Evolutionary conservation across 2,888 invertebrate genomes (phyloP).

Genomic region (Unio pictorum): DNA sequence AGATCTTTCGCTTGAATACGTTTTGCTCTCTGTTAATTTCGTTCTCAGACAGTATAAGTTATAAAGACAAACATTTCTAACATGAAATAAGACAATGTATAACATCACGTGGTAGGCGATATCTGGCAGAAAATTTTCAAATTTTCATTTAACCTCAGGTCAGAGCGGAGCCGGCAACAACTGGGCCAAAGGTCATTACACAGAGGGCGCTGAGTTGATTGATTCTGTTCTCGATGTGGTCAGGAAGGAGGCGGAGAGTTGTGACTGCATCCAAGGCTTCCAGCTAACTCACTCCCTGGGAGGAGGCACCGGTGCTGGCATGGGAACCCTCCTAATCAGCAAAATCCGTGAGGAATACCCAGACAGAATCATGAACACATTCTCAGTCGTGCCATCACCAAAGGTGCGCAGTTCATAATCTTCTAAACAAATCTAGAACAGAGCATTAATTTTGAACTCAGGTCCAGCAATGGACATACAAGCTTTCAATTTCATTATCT

Average conservation of each 20-base stretch:
- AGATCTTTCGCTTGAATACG: no score
- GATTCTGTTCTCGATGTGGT: constrained; percentile 69
- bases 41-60: no score
- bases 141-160: constrained; percentile 32
- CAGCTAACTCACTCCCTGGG: constrained; percentile 76
- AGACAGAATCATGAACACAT: constrained; percentile 86
- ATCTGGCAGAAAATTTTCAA: no score
- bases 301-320: constrained; percentile 57
- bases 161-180: constrained; percentile 65
- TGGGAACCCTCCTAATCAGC: constrained; percentile 54
- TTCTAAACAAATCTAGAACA: not conserved
- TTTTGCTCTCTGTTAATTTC: no score
- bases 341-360: constrained; percentile 61
- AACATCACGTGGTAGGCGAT: no score
- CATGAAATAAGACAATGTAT: no score
- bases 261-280: constrained; percentile 70
- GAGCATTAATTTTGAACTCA: no score
- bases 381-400: constrained; percentile 90
- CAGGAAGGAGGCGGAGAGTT: constrained; percentile 67
- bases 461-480: no score
- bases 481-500: no score
- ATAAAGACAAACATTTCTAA: no score
- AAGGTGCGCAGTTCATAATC: constrained; percentile 72
- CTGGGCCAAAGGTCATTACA: constrained; percentile 68
- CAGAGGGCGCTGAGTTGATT: constrained; percentile 69